These are phyloP conservation scores for Saguinus imperator DNA, from an alignment of 2,113 vertebrate species.

Conservation along the genomic window DNA sequence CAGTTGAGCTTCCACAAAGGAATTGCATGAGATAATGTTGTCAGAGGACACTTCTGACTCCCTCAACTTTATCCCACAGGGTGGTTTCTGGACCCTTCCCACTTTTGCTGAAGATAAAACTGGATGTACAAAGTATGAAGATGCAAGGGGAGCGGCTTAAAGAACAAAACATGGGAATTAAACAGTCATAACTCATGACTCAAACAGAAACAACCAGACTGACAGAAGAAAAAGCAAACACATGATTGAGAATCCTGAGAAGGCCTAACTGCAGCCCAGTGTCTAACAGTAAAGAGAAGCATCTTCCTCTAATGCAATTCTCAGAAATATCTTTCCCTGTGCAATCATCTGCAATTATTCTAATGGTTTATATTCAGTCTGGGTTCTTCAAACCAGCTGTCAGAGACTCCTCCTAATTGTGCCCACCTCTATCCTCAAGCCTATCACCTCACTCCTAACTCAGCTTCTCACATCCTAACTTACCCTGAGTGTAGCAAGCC, in stretches of 20 bases:
- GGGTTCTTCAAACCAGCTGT: not conserved
- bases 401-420: not conserved
- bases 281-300: not conserved
- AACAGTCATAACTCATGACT: slow-evolving; percentile 8
- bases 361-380: not conserved
- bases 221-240: not conserved
- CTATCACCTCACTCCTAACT: not conserved
- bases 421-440: not conserved
- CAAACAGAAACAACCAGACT: not conserved
- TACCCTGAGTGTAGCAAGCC: not conserved
- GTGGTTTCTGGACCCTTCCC: not conserved
- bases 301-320: not conserved
- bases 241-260: not conserved
- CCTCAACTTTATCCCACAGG: not conserved
- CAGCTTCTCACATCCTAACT: not conserved
- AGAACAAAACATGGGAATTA: not conserved
- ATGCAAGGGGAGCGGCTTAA: not conserved
- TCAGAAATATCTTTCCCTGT: not conserved
- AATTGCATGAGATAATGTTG: not conserved
- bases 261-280: not conserved
- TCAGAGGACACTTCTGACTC: not conserved
- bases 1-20: not conserved
- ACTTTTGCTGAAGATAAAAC: slow-evolving; percentile 3
- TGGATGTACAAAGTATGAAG: not conserved
- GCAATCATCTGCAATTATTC: not conserved